Conservation (phyloP, 2,113 vertebrate genomes). For the Dromiciops gliroides region DNA sequence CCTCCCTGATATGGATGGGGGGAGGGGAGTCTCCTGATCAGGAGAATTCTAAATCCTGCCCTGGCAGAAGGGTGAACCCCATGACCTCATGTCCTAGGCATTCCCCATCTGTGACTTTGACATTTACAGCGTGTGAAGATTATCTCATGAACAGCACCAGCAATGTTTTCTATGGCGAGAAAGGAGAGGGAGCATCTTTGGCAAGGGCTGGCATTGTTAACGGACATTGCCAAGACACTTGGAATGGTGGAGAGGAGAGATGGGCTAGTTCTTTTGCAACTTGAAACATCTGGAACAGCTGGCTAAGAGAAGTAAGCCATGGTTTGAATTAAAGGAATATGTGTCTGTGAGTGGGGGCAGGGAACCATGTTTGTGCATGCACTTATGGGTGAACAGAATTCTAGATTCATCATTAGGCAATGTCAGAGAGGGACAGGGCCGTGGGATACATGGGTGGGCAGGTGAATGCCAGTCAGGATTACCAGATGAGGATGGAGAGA, state of each 20-base stretch:
- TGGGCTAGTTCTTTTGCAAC: background rate
- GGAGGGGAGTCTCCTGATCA: background rate
- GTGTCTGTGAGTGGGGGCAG: background rate
- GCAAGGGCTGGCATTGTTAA: background rate
- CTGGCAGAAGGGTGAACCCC: background rate
- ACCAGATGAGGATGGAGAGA: background rate
- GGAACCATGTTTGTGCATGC: background rate
- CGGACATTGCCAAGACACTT: background rate
- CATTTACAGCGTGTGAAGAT: background rate
- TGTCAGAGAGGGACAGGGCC: background rate
- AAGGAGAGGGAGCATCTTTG: background rate
- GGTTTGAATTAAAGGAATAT: background rate
- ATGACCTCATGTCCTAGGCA: constrained; percentile 43
- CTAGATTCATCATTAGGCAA: background rate
- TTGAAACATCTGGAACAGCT: background rate
- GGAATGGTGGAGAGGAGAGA: background rate
- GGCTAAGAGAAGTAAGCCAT: background rate
- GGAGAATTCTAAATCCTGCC: background rate
- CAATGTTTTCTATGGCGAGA: background rate
- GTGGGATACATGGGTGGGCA: background rate
- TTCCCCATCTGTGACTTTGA: background rate
- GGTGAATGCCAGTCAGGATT: background rate
- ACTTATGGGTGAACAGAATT: background rate
- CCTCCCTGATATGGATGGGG: background rate
- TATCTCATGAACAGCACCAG: background rate